Conservation (phyloP, 2,888 invertebrate genomes). For the Heliconius aoede region DNA sequence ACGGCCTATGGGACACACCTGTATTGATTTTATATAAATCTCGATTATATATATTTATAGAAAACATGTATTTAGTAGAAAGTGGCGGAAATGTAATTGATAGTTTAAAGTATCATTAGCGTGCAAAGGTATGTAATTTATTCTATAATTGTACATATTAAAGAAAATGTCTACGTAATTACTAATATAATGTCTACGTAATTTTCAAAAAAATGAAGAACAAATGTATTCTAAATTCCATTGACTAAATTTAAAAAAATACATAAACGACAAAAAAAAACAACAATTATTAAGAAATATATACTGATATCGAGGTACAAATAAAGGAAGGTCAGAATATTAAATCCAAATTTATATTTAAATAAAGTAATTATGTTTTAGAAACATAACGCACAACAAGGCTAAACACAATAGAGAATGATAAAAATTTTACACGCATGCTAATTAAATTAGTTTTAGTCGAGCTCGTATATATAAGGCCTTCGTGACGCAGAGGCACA, state of each 20-base stretch:
- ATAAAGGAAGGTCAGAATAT: not conserved
- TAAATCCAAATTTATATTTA: conserved; percentile 3
- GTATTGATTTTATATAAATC: conserved; percentile 12
- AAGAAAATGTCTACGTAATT: too few species aligned
- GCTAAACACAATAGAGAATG: conserved; percentile 27
- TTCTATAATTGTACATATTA: not conserved
- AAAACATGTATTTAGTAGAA: conserved; percentile 21
- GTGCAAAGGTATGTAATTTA: not conserved
- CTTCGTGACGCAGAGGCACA: too few species aligned
- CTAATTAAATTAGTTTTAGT: conserved; percentile 48
- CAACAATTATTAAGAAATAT: not conserved
- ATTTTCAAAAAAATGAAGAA: too few species aligned
- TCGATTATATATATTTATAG: conserved; percentile 17
- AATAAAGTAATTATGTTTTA: conserved; percentile 10
- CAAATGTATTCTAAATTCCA: too few species aligned
- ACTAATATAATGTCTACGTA: too few species aligned
- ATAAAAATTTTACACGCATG: conserved; percentile 35
- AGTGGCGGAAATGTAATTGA: not conserved
- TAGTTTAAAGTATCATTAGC: not conserved
- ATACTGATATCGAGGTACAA: not conserved
- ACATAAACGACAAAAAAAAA: not conserved
- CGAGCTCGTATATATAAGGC: conserved; percentile 29
- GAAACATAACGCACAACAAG: conserved; percentile 23
- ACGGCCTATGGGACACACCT: not conserved
- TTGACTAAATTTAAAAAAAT: too few species aligned